Conservation (phyloP, 2,113 vertebrate species). For the Dicentrarchus labrax region DNA sequence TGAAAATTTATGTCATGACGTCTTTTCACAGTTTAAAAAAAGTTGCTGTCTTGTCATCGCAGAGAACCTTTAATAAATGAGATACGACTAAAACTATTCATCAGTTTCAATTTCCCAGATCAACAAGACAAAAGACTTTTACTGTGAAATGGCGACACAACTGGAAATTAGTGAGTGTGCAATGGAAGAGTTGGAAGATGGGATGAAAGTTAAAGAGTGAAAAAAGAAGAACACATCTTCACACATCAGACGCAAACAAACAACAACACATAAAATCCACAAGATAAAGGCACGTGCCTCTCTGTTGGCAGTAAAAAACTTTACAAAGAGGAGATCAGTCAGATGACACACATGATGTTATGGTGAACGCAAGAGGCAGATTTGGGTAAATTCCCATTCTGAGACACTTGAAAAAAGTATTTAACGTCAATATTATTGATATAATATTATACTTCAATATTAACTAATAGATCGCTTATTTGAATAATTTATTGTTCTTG, state of each 20-base stretch:
- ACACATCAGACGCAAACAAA: slow-evolving; percentile 3
- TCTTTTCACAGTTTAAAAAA: slow-evolving; percentile 17
- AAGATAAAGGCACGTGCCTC: neutral
- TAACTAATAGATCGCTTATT: too few relatives aligned
- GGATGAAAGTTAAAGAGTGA: slow-evolving; percentile 14
- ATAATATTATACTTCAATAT: too few relatives aligned
- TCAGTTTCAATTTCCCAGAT: neutral
- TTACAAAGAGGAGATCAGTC: neutral
- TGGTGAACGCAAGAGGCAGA: slow-evolving; percentile 16
- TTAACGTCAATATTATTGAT: too few relatives aligned
- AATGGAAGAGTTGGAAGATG: slow-evolving; percentile 7
- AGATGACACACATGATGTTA: neutral
- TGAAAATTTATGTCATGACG: neutral
- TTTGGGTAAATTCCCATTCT: slow-evolving; percentile 6
- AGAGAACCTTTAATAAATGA: neutral
- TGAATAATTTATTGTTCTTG: too few relatives aligned
- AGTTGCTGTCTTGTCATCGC: neutral
- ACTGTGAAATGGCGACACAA: neutral
- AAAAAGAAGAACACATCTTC: slow-evolving; percentile 3
- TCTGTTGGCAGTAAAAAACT: neutral
- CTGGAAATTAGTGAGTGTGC: neutral
- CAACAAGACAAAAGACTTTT: neutral
- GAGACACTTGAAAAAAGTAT: neutral
- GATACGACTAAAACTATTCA: neutral
- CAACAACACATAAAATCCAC: neutral